Percentiles rank a stretch among this genome's conserved stretches.
Evolutionary conservation across 1,140 invertebrate species (phyloP).

Genomic region (Calephelis nemesis): DNA sequence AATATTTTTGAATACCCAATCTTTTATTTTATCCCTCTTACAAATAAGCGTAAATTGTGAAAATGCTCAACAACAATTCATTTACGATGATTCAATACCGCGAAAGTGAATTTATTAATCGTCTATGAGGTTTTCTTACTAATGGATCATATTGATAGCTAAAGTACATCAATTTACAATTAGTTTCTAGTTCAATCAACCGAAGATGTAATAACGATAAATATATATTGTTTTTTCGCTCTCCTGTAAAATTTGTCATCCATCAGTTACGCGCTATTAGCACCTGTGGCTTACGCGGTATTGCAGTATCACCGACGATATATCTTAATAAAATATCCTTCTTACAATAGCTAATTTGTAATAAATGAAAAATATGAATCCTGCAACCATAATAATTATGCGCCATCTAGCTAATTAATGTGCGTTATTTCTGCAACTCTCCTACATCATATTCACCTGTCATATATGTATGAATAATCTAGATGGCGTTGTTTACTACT

Average conservation of each 20-base stretch:
- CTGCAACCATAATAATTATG: too few relatives aligned
- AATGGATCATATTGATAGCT: conserved; percentile 15
- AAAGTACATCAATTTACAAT: conserved; percentile 11
- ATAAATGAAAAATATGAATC: too few relatives aligned
- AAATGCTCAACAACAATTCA: conserved; percentile 15
- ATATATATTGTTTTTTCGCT: conserved; percentile 16
- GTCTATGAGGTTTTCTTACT: conserved; percentile 15
- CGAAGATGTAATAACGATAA: conserved; percentile 11
- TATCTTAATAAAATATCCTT: too few relatives aligned
- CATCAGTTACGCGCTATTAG: conserved; percentile 19
- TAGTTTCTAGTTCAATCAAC: conserved; percentile 14
- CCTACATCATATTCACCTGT: too few relatives aligned
- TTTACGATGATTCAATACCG: conserved; percentile 15
- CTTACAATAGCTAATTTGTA: too few relatives aligned
- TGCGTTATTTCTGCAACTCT: too few relatives aligned
- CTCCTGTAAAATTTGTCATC: conserved; percentile 21
- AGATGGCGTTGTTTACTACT: too few relatives aligned
- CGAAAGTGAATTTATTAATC: conserved; percentile 14
- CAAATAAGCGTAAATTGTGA: conserved; percentile 10
- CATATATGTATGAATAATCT: too few relatives aligned
- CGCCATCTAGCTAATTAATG: too few relatives aligned
- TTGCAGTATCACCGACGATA: too few relatives aligned
- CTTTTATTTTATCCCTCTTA: conserved; percentile 29
- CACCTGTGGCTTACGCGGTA: too few relatives aligned
- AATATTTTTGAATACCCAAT: conserved; percentile 25